Evolutionary conservation across 1,140 invertebrate genomes (phyloP).

Genomic region (Ceratosolen solmsi): DNA sequence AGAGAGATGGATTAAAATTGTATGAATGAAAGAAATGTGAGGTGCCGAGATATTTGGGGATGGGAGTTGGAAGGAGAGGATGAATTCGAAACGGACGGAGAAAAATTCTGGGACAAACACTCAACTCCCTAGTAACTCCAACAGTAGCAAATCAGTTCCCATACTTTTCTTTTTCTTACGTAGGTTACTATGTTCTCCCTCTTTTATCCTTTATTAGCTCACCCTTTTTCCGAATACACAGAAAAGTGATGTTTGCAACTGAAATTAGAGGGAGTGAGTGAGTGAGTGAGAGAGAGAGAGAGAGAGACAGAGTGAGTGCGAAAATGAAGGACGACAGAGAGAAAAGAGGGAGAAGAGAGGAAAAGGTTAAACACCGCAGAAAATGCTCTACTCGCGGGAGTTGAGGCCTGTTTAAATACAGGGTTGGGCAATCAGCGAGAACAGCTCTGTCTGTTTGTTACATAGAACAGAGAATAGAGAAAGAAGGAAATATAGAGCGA

Average conservation of each 20-base stretch:
- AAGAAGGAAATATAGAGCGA: background rate
- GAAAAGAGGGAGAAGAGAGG: background rate
- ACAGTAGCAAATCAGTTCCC: background rate
- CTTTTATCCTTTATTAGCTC: background rate
- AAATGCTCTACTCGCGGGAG: slow-evolving; percentile 54
- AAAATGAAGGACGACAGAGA: background rate
- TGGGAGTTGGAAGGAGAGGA: no score
- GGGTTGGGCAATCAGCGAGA: slow-evolving; percentile 68
- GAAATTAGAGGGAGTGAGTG: background rate
- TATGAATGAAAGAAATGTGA: no score
- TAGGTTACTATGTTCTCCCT: background rate
- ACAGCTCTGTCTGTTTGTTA: slow-evolving; percentile 67
- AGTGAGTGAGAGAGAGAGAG: background rate
- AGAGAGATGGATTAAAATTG: no score
- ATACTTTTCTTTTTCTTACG: background rate
- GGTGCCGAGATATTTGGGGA: no score
- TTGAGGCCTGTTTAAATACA: slow-evolving; percentile 71
- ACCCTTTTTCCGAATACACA: background rate
- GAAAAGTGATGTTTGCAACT: background rate
- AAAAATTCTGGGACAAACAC: background rate
- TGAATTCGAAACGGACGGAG: no score
- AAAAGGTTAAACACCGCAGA: slow-evolving; percentile 29
- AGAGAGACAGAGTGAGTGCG: background rate
- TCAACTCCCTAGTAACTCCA: background rate
- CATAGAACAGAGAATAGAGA: slow-evolving; percentile 50